A percentile compares a stretch with the other conserved stretches of the same genome.
Evolutionary conservation across 2,888 invertebrate species (phyloP).

Genomic region (Sisyra nigra): DNA sequence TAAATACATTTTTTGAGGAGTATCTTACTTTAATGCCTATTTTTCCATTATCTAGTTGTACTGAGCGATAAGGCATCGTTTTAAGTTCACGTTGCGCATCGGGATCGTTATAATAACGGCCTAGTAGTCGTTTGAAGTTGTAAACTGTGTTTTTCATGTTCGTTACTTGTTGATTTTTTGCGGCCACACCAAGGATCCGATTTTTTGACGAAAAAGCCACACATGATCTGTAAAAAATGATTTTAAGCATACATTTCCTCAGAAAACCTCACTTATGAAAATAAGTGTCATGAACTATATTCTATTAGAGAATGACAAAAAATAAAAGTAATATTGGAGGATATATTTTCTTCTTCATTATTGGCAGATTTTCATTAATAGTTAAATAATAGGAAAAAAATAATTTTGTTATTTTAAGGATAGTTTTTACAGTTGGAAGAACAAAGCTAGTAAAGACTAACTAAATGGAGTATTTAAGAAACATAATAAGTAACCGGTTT

Average conservation of each 20-base stretch:
- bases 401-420: too few relatives aligned
- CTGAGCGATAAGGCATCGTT: conserved; percentile 63
- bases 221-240: conserved; percentile 57
- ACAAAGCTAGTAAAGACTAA: too few relatives aligned
- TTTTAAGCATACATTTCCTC: neutral
- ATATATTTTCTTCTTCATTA: too few relatives aligned
- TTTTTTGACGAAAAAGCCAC: conserved; percentile 89
- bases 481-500: too few relatives aligned
- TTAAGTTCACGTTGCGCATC: conserved; percentile 70
- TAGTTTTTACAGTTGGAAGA: too few relatives aligned
- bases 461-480: too few relatives aligned
- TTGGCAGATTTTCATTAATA: too few relatives aligned
- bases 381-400: too few relatives aligned
- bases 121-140: conserved; percentile 85
- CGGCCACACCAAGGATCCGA: conserved; percentile 88
- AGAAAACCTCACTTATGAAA: neutral
- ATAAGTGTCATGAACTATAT: too few relatives aligned
- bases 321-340: too few relatives aligned
- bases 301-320: too few relatives aligned
- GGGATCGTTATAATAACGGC: conserved; percentile 79
- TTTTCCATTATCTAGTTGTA: conserved; percentile 58
- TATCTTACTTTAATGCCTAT: conserved; percentile 68
- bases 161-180: conserved; percentile 91
- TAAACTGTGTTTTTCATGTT: conserved; percentile 95
- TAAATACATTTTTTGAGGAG: neutral